Evolutionary conservation across 2,888 invertebrate species (phyloP), one percentile per base, ranked within the genome.

Genomic region (Nomada hirtipes): DNA sequence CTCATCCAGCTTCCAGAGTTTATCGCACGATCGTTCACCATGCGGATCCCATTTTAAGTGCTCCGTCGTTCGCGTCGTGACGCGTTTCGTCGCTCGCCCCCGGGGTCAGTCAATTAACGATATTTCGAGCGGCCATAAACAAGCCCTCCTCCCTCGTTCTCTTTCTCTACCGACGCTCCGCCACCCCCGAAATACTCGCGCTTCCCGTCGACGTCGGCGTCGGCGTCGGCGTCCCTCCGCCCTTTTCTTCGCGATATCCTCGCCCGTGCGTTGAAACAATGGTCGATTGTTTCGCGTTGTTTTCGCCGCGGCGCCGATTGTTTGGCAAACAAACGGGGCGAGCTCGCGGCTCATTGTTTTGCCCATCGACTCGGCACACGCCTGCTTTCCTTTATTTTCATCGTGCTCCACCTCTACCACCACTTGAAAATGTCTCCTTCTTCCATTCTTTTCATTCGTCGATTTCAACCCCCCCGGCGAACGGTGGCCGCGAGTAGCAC

Each of bases 241-340:
- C 26, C 29, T 61, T 42, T 42, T 13, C 42, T 61, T 53, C 67
- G 57, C 63, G 79, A 72, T 68, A 55, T n/a, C 47, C 83, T 52
- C 60, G 61, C 79, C 44, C 42, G 36, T 9, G 2, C 13, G 2
- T 13, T 61, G 59, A 75, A 78, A 80, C 84, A 86, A 85, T 76
- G 61, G 79, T 15, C 78, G 81, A 86, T 88, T 86, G 83, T 85
- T 81, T 70, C 63, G 44, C 42, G 63, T 86, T 84, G 81, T 83
- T 83, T 79, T 82, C 81, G 75, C 63, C 75, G 69, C 69, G 65
- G 71, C 72, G 63, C 42, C 81, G 84, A 89, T 89, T 90, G 89
- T 91, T 90, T 90, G 89, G 72, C 87, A 91, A 91, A 91, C 90
- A 90, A 90, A 88, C 83, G 84, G n/a, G 69, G 44, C 64, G 68